A percentile compares a stretch with the other conserved stretches of the same genome.
Conservation (phyloP, 1,140 invertebrate genomes). For the Forficula auricularia region DNA sequence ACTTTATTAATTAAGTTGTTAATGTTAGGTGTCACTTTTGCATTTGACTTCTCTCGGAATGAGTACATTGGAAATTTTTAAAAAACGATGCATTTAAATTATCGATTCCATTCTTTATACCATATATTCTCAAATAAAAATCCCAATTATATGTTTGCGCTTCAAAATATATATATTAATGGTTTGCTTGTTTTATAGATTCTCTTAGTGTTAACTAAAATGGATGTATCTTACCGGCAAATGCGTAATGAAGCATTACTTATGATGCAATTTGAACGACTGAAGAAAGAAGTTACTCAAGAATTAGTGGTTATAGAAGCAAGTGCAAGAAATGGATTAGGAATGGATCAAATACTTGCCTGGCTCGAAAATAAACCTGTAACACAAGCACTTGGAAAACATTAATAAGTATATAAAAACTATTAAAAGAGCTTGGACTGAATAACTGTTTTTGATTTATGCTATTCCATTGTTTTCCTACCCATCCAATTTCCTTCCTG, state of each 20-base stretch:
- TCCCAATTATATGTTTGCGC: too few species aligned
- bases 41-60: too few species aligned
- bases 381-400: neutral
- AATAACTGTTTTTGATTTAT: too few species aligned
- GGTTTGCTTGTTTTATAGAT: constrained; percentile 32
- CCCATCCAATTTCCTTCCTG: too few species aligned
- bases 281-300: constrained; percentile 43
- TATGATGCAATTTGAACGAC: constrained; percentile 49
- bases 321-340: constrained; percentile 49
- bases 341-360: constrained; percentile 41
- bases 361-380: constrained; percentile 30
- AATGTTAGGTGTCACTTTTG: too few species aligned
- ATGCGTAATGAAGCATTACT: constrained; percentile 64
- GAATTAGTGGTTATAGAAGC: constrained; percentile 48
- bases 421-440: constrained; percentile 1
- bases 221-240: constrained; percentile 63
- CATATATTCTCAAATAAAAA: too few species aligned
- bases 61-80: too few species aligned
- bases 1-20: too few species aligned
- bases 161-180: too few species aligned
- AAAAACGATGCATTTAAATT: too few species aligned
- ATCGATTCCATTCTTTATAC: too few species aligned
- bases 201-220: constrained; percentile 56
- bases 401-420: neutral
- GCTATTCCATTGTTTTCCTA: too few species aligned